Evolutionary conservation across 1,140 invertebrate genomes (phyloP), one percentile per base, ranked within the genome.

Genomic region (Elymnias hypermnestra): DNA sequence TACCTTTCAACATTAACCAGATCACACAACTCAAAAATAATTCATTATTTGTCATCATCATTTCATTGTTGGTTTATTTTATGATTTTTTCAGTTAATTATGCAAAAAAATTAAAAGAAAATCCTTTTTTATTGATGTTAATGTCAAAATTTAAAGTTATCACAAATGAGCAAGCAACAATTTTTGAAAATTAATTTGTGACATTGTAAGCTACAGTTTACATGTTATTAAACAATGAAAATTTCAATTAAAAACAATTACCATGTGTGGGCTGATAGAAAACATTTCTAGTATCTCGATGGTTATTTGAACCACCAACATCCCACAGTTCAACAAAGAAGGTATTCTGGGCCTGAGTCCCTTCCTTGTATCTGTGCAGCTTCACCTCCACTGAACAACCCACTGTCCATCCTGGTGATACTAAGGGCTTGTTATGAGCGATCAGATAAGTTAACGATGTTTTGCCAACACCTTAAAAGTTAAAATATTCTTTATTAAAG

Each of bases 271-370:
- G 92, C 71, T 94, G 92, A 75, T 98, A 98, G 86, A 99, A 99
- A 8, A 98, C 94, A 53, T 92, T 90, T 72, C 97, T 89, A 8
- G 95, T 94, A 81, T 97, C 97, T 72, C 93, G 91, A 78, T 99
- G 97, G 66, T 91, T 95, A 59, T 94, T 92, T 54, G 95, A 97
- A 8, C 97, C 97, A 9, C 97, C 98, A 48, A 99, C 90, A 77
- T 99, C 98, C 93, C 97, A 99, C 13, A 99, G 87, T 87, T 99
- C 97, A 25, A 99, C 89, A 84, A 98, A 98, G 86, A 94, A 98
- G 14, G 93, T 93, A 56, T 93, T 93, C 72, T 99, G 96, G 37
- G 91, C 90, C 7, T 94, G 93, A 0, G 96, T 98, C 7, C 97
- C 97, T 88, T 97, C 96, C 79, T 96, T 97, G 65, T 94, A 98